Evolutionary conservation across 2,888 invertebrate genomes (phyloP).

Genomic region (Cantharis lateralis): DNA sequence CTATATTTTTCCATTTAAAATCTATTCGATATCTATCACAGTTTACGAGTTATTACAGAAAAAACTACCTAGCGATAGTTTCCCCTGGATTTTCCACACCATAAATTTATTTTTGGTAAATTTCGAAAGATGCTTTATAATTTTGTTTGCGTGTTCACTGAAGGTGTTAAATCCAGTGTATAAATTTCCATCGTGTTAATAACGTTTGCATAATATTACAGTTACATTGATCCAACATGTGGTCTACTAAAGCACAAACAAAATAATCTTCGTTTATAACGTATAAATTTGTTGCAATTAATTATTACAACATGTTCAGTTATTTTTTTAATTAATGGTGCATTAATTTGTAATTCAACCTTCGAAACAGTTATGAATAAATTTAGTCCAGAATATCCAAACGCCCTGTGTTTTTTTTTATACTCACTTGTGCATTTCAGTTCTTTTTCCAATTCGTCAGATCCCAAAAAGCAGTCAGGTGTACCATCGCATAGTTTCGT

Average conservation of each 20-base stretch:
- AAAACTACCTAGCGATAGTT: too few relatives aligned
- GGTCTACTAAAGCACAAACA: background rate
- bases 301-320: background rate
- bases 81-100: too few relatives aligned
- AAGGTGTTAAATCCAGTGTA: background rate
- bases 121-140: background rate
- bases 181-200: background rate
- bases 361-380: background rate
- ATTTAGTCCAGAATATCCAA: background rate
- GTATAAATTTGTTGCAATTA: background rate
- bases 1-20: background rate
- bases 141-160: background rate
- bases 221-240: background rate
- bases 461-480: conserved; percentile 88
- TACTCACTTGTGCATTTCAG: conserved; percentile 93
- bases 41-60: too few relatives aligned
- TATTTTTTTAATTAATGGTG: background rate
- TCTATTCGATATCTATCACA: too few relatives aligned
- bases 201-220: background rate
- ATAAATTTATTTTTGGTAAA: background rate
- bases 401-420: background rate
- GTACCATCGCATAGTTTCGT: conserved; percentile 92
- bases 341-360: background rate
- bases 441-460: conserved; percentile 87
- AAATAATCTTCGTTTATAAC: background rate